These are phyloP conservation scores for Callipepla squamata DNA, from an alignment of 2,113 vertebrate genomes.

Conservation along the genomic window DNA sequence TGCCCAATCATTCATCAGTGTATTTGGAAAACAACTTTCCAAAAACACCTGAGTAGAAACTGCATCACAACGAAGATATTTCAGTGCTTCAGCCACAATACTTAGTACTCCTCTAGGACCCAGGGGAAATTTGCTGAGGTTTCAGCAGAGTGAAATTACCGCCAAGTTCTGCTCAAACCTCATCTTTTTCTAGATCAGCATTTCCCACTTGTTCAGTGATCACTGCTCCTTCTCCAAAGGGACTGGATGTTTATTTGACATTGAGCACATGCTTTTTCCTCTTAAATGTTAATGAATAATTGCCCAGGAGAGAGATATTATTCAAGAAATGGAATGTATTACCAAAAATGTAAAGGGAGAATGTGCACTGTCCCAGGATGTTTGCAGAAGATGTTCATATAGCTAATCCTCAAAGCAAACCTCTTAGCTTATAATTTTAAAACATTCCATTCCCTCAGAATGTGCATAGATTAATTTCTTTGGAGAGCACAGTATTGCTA, in stretches of 20 bases:
- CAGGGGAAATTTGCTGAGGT: neutral
- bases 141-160: neutral
- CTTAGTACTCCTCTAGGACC: neutral
- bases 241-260: neutral
- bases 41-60: neutral
- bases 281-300: slow-evolving; percentile 29
- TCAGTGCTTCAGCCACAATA: neutral
- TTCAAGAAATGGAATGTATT: slow-evolving; percentile 7
- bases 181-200: neutral
- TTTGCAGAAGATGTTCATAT: neutral
- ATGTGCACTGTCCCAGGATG: neutral
- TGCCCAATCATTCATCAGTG: neutral
- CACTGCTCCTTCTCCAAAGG: neutral
- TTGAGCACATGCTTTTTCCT: neutral
- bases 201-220: neutral
- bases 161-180: neutral
- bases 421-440: slow-evolving; percentile 33
- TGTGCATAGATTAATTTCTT: neutral
- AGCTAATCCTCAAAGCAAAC: slow-evolving; percentile 31
- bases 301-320: slow-evolving; percentile 19
- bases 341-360: slow-evolving; percentile 26
- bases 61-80: neutral
- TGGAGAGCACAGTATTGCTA: neutral
- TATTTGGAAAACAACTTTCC: neutral
- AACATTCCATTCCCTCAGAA: slow-evolving; percentile 9